A percentile compares a stretch with the other conserved stretches of the same genome.
Evolutionary conservation across 64 coral and sea anemone species (phyloP).

Genomic region (Actinia tenebrosa): DNA sequence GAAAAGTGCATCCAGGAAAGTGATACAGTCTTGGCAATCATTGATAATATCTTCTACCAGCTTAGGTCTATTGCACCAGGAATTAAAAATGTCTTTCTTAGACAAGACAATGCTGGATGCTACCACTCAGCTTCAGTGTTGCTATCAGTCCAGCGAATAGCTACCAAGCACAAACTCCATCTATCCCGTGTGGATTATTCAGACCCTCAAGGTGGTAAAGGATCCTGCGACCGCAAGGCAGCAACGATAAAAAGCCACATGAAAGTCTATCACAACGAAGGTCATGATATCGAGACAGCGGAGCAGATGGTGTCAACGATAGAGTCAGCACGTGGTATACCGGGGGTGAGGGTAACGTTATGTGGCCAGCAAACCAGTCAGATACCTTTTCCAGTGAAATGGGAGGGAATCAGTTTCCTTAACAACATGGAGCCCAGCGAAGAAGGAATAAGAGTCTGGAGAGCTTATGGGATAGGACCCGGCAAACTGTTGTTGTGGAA

Average conservation of each 20-base stretch:
- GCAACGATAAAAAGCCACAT: neutral
- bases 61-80: constrained; percentile 2
- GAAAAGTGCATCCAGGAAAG: constrained; percentile 20
- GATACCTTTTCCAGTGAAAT: neutral
- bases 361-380: neutral
- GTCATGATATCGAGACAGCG: constrained; percentile 6
- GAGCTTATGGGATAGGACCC: constrained; percentile 15
- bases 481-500: constrained; percentile 9
- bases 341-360: neutral
- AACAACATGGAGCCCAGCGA: constrained; percentile 31
- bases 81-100: neutral
- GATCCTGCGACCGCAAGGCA: constrained; percentile 6
- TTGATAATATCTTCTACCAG: constrained; percentile 17
- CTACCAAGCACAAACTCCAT: neutral
- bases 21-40: constrained; percentile 16
- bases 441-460: constrained; percentile 6
- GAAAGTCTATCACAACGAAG: constrained; percentile 15
- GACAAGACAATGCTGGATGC: constrained; percentile 15
- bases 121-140: neutral
- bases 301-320: constrained; percentile 10
- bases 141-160: neutral
- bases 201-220: neutral
- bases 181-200: neutral
- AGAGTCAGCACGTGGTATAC: neutral
- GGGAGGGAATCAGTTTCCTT: constrained; percentile 31